A percentile compares a stretch with the other conserved stretches of the same genome.
Conservation (phyloP, 2,888 invertebrate genomes). For the Phragmatobia fuliginosa region DNA sequence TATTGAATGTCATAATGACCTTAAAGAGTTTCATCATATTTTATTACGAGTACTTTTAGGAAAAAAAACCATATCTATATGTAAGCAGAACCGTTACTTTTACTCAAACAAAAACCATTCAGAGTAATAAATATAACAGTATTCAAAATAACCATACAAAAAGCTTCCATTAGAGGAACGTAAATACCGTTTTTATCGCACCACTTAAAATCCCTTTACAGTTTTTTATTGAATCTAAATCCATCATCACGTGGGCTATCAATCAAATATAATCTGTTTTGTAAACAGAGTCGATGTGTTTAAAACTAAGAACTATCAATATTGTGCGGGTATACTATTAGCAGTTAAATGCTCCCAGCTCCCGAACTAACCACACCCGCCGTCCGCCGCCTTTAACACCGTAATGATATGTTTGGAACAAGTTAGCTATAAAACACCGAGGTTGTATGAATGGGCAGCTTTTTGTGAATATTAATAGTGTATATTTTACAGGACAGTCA, state of each 20-base stretch:
- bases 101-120: background rate
- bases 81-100: background rate
- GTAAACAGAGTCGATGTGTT: constrained; percentile 30
- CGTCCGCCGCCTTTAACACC: constrained; percentile 11
- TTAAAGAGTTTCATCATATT: background rate
- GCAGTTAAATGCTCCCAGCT: constrained; percentile 34
- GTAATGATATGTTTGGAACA: constrained; percentile 45
- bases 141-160: constrained; percentile 1
- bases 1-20: too few species aligned
- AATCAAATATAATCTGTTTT: constrained; percentile 32
- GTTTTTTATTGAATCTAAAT: constrained; percentile 31
- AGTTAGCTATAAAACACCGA: constrained; percentile 12
- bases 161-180: constrained; percentile 11
- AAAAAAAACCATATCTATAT: background rate
- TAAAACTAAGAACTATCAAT: constrained; percentile 30
- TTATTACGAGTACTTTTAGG: background rate
- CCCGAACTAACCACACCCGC: constrained; percentile 25
- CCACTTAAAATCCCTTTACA: constrained; percentile 13
- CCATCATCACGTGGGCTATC: constrained; percentile 34
- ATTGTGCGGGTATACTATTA: constrained; percentile 32
- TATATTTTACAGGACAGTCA: constrained; percentile 4
- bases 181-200: constrained; percentile 9
- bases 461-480: constrained; percentile 17
- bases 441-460: background rate
- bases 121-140: background rate